These are phyloP conservation scores for Melinaea menophilus DNA, from an alignment of 2,888 invertebrate species.

Conservation along the genomic window DNA sequence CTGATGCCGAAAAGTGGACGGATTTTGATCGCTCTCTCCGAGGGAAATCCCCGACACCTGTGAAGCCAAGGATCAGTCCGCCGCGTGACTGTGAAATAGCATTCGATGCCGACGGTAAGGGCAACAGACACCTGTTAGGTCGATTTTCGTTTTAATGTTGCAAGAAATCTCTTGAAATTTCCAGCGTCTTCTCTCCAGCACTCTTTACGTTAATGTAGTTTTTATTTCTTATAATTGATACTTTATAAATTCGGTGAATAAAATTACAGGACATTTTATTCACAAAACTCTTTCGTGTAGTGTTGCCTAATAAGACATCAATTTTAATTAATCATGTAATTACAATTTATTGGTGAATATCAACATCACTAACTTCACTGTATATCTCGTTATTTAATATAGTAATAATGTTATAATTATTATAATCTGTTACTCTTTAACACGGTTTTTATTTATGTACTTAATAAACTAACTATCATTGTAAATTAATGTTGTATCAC, in stretches of 20 bases:
- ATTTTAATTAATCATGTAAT: too few relatives aligned
- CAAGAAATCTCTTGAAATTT: conserved; percentile 17
- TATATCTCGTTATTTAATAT: too few relatives aligned
- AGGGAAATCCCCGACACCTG: conserved; percentile 82
- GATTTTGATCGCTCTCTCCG: conserved; percentile 79
- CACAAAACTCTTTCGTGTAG: conserved; percentile 42
- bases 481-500: too few relatives aligned
- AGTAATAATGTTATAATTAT: too few relatives aligned
- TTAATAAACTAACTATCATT: too few relatives aligned
- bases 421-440: too few relatives aligned
- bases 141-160: conserved; percentile 30
- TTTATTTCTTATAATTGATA: conserved; percentile 7
- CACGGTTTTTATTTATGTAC: too few relatives aligned
- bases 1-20: conserved; percentile 73
- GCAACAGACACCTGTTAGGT: conserved; percentile 54
- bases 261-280: conserved; percentile 54
- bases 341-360: too few relatives aligned
- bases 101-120: conserved; percentile 86
- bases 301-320: conserved; percentile 8
- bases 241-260: conserved; percentile 47
- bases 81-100: conserved; percentile 84
- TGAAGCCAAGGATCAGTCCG: conserved; percentile 83
- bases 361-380: too few relatives aligned
- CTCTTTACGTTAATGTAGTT: conserved; percentile 19
- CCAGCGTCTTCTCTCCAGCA: conserved; percentile 30